Evolutionary conservation across 2,113 vertebrate genomes (phyloP).

Genomic region (Thunnus thynnus): DNA sequence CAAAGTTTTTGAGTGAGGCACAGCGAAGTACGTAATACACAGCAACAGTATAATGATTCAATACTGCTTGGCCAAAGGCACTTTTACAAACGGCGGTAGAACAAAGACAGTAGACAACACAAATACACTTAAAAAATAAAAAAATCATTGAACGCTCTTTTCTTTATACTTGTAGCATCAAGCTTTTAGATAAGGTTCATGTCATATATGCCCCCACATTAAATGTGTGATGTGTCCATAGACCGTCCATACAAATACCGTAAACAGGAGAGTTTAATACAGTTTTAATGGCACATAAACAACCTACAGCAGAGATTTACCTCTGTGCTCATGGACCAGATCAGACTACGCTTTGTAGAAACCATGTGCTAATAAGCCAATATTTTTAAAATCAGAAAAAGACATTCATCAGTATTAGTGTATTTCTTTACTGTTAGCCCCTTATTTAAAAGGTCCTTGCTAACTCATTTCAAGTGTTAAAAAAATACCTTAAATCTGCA

Average conservation of each 20-base stretch:
- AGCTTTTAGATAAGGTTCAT: background rate
- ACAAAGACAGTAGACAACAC: constrained; percentile 38
- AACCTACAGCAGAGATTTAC: background rate
- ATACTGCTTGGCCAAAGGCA: constrained; percentile 67
- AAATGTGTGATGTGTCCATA: constrained; percentile 19
- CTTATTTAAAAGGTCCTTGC: background rate
- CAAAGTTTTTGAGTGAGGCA: constrained; percentile 38
- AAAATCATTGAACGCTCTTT: constrained; percentile 17
- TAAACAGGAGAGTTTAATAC: constrained; percentile 21
- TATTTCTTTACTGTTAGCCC: background rate
- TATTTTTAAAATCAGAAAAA: background rate
- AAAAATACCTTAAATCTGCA: background rate
- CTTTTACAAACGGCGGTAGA: constrained; percentile 46
- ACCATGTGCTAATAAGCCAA: constrained; percentile 36
- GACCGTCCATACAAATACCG: background rate
- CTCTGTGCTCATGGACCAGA: background rate
- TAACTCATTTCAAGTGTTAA: background rate
- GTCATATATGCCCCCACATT: constrained; percentile 2
- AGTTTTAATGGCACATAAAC: constrained; percentile 4
- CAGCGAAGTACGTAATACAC: constrained; percentile 13
- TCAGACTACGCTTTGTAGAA: constrained; percentile 18
- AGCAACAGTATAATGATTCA: constrained; percentile 34
- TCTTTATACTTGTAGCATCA: constrained; percentile 35
- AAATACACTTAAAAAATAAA: constrained; percentile 19
- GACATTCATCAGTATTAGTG: background rate